Percentiles rank a stretch among this genome's conserved stretches.
phyloP scores from a whole-genome alignment of 2,888 invertebrate species.

The Temnothorax unifasciatus region DNA sequence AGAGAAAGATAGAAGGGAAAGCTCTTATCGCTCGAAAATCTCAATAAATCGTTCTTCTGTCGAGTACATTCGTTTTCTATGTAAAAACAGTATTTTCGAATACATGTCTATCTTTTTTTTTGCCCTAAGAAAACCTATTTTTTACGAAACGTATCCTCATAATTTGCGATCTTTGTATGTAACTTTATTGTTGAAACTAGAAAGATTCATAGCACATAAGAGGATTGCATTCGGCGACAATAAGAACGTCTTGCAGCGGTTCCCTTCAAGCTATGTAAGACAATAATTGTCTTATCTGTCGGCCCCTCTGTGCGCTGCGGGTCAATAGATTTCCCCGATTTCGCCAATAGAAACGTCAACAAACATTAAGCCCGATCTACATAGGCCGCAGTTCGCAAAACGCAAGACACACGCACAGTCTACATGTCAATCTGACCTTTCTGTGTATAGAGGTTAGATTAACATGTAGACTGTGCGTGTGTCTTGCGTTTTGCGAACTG shows the following conservation, averaged over 20 bases:
- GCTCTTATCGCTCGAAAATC: constrained; percentile 46
- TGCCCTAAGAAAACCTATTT: neutral
- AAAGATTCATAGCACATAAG: neutral
- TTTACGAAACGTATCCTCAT: neutral
- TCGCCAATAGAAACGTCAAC: constrained; percentile 50
- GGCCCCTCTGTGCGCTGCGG: neutral
- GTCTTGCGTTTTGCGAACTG: too few relatives aligned
- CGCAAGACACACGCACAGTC: too few relatives aligned
- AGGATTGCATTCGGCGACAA: neutral
- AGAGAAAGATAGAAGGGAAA: constrained; percentile 34
- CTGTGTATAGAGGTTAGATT: too few relatives aligned
- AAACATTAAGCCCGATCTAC: constrained; percentile 14
- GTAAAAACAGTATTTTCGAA: constrained; percentile 24
- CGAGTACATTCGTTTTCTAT: constrained; percentile 28
- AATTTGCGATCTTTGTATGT: neutral
- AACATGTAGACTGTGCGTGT: too few relatives aligned
- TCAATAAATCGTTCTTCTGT: constrained; percentile 67
- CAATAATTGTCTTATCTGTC: constrained; percentile 34
- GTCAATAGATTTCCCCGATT: constrained; percentile 52
- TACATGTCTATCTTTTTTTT: neutral
- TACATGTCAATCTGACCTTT: too few relatives aligned
- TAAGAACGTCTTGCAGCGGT: neutral
- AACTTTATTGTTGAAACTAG: neutral
- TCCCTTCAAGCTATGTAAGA: constrained; percentile 8
- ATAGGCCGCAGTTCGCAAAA: too few relatives aligned